Conservation (phyloP, 2,113 vertebrate genomes). For the Theristicus caerulescens region DNA sequence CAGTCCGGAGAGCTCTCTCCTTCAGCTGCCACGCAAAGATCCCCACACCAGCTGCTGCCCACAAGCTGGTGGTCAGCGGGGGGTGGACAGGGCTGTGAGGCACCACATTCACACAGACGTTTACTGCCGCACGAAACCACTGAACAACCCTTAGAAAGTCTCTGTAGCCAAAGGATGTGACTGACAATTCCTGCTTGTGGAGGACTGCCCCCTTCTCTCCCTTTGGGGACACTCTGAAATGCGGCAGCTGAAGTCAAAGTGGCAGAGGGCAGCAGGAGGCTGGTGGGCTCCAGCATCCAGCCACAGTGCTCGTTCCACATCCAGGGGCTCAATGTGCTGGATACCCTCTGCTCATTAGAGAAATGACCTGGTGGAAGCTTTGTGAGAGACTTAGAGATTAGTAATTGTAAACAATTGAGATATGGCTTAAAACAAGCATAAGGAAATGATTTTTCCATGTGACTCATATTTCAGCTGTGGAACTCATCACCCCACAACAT, state of each 20-base stretch:
- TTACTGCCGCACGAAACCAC: not conserved
- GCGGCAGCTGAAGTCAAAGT: not conserved
- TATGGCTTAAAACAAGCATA: not conserved
- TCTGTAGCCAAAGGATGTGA: not conserved
- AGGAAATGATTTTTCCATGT: not conserved
- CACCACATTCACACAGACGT: rapidly evolving
- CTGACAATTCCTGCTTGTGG: not conserved
- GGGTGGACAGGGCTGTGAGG: not conserved
- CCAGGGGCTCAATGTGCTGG: not conserved
- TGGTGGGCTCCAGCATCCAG: not conserved
- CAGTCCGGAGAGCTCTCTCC: not conserved
- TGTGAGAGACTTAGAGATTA: not conserved
- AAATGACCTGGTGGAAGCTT: not conserved
- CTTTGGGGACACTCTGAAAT: not conserved
- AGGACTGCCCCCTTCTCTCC: not conserved
- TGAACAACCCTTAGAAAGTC: not conserved
- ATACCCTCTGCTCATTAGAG: not conserved
- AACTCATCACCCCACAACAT: not conserved
- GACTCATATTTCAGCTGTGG: not conserved
- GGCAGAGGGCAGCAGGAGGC: not conserved
- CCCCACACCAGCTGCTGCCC: not conserved
- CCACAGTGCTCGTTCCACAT: not conserved
- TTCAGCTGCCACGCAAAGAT: not conserved
- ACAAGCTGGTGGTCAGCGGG: not conserved
- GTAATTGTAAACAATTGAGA: not conserved